Percentiles rank a stretch among this genome's conserved stretches.
These are phyloP conservation scores for Ormyrus labotus DNA, from an alignment of 2,888 invertebrate species.

Conservation along the genomic window DNA sequence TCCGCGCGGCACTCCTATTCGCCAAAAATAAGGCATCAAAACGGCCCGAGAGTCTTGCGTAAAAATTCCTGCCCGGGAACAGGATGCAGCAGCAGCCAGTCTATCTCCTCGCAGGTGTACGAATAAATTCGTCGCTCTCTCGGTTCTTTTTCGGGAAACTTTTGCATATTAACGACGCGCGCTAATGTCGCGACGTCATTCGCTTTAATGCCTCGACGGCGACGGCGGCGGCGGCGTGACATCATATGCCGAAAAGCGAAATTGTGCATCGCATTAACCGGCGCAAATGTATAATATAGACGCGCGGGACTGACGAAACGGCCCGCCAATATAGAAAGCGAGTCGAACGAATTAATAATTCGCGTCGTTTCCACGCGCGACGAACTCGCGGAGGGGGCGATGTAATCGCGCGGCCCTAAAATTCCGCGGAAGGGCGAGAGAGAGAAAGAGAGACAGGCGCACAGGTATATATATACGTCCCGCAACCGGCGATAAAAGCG, in stretches of 20 bases:
- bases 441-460: not conserved
- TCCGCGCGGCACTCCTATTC: not conserved
- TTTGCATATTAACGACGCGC: not conserved
- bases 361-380: not conserved
- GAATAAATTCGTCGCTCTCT: not conserved
- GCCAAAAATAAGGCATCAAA: not conserved
- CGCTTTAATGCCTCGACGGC: not conserved
- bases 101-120: not conserved
- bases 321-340: not conserved
- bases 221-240: not conserved
- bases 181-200: constrained; percentile 19
- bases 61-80: constrained; percentile 8
- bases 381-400: not conserved
- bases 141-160: not conserved
- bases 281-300: not conserved
- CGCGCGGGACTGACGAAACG: not conserved
- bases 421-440: not conserved
- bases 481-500: constrained; percentile 38
- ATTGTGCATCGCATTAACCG: constrained; percentile 14
- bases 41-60: constrained; percentile 1
- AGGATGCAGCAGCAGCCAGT: not conserved
- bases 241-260: constrained; percentile 7
- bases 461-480: constrained; percentile 23
- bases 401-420: not conserved
- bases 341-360: not conserved